Base-by-base conservation (phyloP, 1,140 invertebrate species). In the Apis cerana region DNA sequence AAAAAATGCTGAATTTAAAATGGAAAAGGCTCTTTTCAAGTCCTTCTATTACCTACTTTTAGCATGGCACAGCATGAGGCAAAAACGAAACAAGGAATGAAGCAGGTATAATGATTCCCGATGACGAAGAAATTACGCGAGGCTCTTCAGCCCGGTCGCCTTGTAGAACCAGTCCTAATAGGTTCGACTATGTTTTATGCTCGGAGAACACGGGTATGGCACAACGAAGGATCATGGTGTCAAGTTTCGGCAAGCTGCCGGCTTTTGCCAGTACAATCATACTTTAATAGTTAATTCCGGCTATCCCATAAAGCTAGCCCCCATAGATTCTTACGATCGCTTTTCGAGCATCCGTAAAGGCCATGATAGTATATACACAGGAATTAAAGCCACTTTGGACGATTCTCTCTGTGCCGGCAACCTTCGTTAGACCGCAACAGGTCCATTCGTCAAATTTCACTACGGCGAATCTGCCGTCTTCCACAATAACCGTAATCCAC, bases 211-310 rank as follows among this genome's bases (percentile, higher is more conserved):
- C 85, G 83, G 80, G 87, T 89, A 89, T 87, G 88, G 84, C 88
- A 89, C 74, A 85, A 86, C 86, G 27, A 62, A 85, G 83, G 86
- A 89, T 88, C 86, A 76, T 84, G 89, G 91, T 91, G 89, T 92
- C 90, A 86, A 87, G 90, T 91, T 91, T 92, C 90, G 88, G 62
- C 71, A 79, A 83, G 80, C 78, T 59, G 85, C 82, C 75, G 79
- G 64, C 74, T 76, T 79, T 74, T 79, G 74, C 80, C 86, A 85
- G 88, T 81, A 82, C 88, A 86, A 89, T 90, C 88, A 74, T 88
- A 86, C 83, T 85, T 91, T 91, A 90, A 91, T 91, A 87, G 90
- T 90, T 91, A 90, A 91, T 91, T 91, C 90, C 78, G 84, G 82
- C 86, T 83, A 81, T 75, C 85, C 83, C 76, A 85, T 91, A 90